Evolutionary conservation across 2,113 vertebrate species (phyloP), one percentile per base, ranked within the genome.

Genomic region (Tursiops truncatus): DNA sequence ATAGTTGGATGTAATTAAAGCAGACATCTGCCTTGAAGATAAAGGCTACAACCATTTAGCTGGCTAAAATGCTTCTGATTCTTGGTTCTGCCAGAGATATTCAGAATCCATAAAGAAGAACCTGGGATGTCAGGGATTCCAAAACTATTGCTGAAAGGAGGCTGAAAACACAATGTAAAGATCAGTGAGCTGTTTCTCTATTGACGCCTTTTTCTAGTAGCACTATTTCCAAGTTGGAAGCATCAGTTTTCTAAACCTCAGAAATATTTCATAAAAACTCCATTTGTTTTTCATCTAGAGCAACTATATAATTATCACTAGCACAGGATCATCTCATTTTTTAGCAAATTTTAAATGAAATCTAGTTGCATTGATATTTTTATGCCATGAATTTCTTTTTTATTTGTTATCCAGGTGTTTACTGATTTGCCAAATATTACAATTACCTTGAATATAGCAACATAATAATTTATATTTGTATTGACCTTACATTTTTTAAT

Each of bases 21-120:
- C 60, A 91, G 60, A 77, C 17, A 91, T 56, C 25, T 77, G n/a
- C 60, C 67, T 94, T 47, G 33, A 82, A 58, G 17, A 85, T 67
- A 91, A 95, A 94, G 65, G 44, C 47, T 63, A 14, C 20, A 94
- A 56, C 17, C 0, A 4, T 38, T 88, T 62, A 90, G 10, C 36
- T 96, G 11, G 70, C 63, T 76, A 74, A 97, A 90, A 90, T 68
- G 65, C 21, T 96, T 93, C 50, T 65, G 82, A 96, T 70, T 65
- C n/a, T 87, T 85, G 12, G n/a, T 95, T 65, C 74, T 74, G 31
- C 47, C 53, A 41, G 26, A 90, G 23, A 90, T 82, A 28, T 87
- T 97, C 87, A 58, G 50, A 89, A 89, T 83, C 44, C 50, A 73
- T 50, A 71, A 70, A 90, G 90, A 79, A 58, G 92, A 82, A 58